These are phyloP conservation scores for Phyllotreta striolata DNA, from an alignment of 2,888 invertebrate genomes.

Conservation along the genomic window DNA sequence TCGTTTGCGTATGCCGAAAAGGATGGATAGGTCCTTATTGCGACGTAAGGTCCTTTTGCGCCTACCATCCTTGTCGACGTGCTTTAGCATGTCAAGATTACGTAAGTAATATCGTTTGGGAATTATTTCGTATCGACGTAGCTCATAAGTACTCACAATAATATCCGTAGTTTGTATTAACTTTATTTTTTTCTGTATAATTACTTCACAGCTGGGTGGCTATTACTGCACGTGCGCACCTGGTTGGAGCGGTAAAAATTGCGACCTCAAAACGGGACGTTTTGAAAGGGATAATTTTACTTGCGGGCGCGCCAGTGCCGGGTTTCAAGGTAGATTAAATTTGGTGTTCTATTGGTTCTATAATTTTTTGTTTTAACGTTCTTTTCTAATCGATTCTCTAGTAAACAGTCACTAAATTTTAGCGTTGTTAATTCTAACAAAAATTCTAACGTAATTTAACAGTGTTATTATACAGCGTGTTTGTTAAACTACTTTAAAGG, in stretches of 20 bases:
- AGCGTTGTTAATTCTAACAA: background rate
- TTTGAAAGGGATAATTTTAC: constrained; percentile 66
- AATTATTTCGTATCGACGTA: background rate
- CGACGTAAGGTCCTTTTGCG: constrained; percentile 61
- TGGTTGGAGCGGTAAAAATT: constrained; percentile 73
- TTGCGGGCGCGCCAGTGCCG: constrained; percentile 66
- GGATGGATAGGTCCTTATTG: constrained; percentile 59
- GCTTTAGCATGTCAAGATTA: constrained; percentile 63
- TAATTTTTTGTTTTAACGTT: constrained; percentile 11
- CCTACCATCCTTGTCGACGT: constrained; percentile 68
- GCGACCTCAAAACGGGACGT: constrained; percentile 65
- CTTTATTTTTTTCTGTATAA: constrained; percentile 26
- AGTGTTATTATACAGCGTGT: no score
- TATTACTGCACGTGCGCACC: constrained; percentile 75
- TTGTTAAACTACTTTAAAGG: no score
- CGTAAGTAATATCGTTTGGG: constrained; percentile 28
- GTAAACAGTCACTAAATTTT: no score
- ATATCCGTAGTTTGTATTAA: constrained; percentile 5
- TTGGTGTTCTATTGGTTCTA: constrained; percentile 20
- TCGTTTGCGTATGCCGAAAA: constrained; percentile 58
- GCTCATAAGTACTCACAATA: background rate
- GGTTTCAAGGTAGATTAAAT: constrained; percentile 64
- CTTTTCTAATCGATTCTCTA: no score
- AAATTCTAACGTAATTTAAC: no score
- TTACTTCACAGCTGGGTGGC: constrained; percentile 62